Conservation (phyloP, 2,113 vertebrate genomes). For the Hemiprocne comata region DNA sequence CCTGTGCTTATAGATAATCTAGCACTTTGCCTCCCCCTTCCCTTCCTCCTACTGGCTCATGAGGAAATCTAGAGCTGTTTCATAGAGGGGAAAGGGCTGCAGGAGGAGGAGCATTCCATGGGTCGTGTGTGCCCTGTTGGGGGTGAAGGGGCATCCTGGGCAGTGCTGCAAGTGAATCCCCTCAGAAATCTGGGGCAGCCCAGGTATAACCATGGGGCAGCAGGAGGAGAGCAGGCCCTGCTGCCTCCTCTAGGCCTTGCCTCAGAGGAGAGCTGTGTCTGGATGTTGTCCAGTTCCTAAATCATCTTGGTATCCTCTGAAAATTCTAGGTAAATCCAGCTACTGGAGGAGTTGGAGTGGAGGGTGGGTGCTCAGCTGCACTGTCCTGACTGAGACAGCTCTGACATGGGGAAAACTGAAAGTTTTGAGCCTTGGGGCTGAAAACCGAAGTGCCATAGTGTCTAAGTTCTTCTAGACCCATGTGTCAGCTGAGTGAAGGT, state of each 20-base stretch:
- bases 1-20: background rate
- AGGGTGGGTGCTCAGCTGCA: background rate
- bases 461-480: background rate
- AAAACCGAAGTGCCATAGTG: background rate
- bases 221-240: background rate
- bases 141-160: no score
- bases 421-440: background rate
- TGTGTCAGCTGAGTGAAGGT: background rate
- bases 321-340: background rate
- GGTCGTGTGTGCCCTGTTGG: no score
- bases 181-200: background rate
- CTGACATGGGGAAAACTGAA: background rate
- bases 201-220: background rate
- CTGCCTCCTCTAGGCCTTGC: background rate
- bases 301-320: background rate
- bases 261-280: background rate
- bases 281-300: background rate
- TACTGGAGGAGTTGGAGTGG: background rate
- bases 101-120: fast-evolving
- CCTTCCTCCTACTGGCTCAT: background rate
- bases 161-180: background rate
- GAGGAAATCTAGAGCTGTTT: background rate
- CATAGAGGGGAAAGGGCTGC: background rate
- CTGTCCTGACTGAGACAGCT: background rate
- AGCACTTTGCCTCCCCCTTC: background rate